Evolutionary conservation across 2,888 invertebrate genomes (phyloP).

Genomic region (Timema cristinae): DNA sequence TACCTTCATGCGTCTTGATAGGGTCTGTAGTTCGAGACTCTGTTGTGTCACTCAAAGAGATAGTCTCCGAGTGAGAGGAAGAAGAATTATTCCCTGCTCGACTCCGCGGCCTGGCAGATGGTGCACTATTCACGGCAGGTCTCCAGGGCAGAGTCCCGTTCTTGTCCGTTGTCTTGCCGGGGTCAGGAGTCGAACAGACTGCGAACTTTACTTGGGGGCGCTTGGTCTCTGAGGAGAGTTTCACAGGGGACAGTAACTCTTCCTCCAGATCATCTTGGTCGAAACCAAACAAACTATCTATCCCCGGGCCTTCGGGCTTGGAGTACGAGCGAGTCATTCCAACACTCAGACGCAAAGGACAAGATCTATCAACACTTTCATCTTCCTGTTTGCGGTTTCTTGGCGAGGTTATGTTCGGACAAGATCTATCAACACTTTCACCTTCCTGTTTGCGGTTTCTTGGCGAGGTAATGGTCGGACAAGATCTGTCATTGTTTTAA

Average conservation of each 20-base stretch:
- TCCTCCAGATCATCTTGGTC: slow-evolving; percentile 12
- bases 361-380: no score
- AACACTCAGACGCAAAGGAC: no score
- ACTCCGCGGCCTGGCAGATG: background rate
- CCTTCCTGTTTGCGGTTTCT: no score
- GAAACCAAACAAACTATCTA: slow-evolving; percentile 10
- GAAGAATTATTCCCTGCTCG: background rate
- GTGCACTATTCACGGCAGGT: background rate
- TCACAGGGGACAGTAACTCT: slow-evolving; percentile 9
- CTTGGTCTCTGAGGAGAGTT: background rate
- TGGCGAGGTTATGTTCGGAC: no score
- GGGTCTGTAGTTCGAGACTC: no score
- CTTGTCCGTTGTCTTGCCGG: background rate
- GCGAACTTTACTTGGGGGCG: background rate
- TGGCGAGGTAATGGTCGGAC: no score
- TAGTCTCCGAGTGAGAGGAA: slow-evolving; percentile 8
- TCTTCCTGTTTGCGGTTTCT: no score
- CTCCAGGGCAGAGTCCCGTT: background rate
- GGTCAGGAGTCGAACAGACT: slow-evolving; percentile 1
- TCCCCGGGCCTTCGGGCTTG: no score
- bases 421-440: no score
- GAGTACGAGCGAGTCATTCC: no score
- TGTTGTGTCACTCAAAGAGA: background rate
- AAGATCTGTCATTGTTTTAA: no score
- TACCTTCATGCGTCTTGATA: no score